Percentiles rank a stretch among this genome's conserved stretches.
Conservation (phyloP, 2,113 vertebrate species). For the Mesitornis unicolor region DNA sequence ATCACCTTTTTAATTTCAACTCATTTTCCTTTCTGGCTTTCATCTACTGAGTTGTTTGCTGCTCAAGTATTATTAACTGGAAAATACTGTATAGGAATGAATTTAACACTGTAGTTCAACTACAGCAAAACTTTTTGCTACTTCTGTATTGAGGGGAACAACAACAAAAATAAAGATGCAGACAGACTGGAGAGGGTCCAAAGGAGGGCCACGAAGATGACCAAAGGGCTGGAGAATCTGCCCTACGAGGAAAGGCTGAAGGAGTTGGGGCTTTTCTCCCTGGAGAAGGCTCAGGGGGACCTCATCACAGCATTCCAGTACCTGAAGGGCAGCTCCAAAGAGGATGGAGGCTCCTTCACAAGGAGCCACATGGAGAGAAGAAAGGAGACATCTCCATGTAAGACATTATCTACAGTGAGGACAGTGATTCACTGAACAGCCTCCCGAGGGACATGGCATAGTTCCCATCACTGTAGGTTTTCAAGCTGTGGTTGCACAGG, state of each 20-base stretch:
- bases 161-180: background rate
- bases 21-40: background rate
- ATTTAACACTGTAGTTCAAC: background rate
- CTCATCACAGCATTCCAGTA: background rate
- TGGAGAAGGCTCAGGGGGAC: background rate
- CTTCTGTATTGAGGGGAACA: background rate
- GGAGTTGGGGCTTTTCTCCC: background rate
- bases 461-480: background rate
- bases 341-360: background rate
- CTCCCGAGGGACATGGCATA: background rate
- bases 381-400: background rate
- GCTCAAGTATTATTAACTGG: background rate
- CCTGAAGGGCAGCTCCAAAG: background rate
- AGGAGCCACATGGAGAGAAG: background rate
- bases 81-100: background rate
- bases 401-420: background rate
- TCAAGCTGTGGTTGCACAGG: background rate
- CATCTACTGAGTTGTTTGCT: background rate
- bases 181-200: background rate
- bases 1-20: background rate
- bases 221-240: background rate
- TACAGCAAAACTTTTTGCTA: background rate
- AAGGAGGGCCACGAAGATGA: background rate
- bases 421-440: background rate
- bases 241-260: fast-evolving